Conservation (phyloP, 1,140 invertebrate genomes). For the Rhynchophorus ferrugineus region DNA sequence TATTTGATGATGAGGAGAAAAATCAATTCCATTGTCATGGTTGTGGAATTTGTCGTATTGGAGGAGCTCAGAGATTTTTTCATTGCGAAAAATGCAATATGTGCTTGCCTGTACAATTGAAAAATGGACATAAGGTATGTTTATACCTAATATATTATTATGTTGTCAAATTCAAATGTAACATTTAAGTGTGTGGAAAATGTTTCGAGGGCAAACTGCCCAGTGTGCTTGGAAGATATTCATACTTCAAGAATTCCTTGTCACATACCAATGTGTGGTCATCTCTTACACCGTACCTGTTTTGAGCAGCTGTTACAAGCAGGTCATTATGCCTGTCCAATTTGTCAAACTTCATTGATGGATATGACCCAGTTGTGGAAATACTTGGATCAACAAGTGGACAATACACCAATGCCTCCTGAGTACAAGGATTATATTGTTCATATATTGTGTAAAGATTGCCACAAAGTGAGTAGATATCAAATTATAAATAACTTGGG, state of each 20-base stretch:
- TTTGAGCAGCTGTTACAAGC: conserved; percentile 69
- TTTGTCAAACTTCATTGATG: conserved; percentile 74
- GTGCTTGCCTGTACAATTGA: conserved; percentile 70
- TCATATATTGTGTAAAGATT: conserved; percentile 80
- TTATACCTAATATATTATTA: conserved; percentile 2
- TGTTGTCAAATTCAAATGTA: no score
- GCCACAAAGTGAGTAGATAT: conserved; percentile 78
- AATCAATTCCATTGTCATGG: conserved; percentile 82
- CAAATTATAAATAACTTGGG: no score
- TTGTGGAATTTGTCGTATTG: conserved; percentile 82
- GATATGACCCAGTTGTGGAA: conserved; percentile 78
- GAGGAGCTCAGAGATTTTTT: conserved; percentile 77
- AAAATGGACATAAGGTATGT: conserved; percentile 71
- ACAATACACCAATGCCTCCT: conserved; percentile 69
- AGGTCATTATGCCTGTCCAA: conserved; percentile 80
- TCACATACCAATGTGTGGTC: conserved; percentile 79
- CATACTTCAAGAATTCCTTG: conserved; percentile 80
- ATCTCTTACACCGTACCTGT: conserved; percentile 73
- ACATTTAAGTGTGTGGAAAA: conserved; percentile 79
- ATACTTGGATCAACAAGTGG: conserved; percentile 71
- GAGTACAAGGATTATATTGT: conserved; percentile 71
- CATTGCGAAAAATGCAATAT: conserved; percentile 83
- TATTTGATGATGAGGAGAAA: conserved; percentile 85
- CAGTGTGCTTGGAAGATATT: conserved; percentile 81
- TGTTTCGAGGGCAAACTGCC: conserved; percentile 75